Evolutionary conservation across 2,113 vertebrate genomes (phyloP).

Genomic region (Hemiprocne comata): DNA sequence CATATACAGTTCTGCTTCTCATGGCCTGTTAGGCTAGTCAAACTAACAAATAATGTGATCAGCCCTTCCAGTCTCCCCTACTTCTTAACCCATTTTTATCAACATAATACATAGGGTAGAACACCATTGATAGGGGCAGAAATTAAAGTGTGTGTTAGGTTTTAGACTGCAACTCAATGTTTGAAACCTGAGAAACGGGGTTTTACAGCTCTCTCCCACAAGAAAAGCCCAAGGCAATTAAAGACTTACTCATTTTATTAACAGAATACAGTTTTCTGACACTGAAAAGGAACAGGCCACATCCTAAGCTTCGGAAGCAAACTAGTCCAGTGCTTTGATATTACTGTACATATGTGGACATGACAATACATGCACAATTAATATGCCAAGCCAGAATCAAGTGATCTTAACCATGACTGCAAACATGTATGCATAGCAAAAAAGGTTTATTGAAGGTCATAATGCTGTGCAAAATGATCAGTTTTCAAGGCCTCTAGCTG

Average conservation of each 20-base stretch:
- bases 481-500: background rate
- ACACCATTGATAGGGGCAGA: background rate
- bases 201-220: background rate
- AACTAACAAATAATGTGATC: background rate
- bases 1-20: background rate
- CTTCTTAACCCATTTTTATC: background rate
- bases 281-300: background rate
- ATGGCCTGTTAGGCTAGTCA: background rate
- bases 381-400: background rate
- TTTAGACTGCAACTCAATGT: background rate
- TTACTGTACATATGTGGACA: background rate
- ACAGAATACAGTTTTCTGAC: background rate
- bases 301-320: background rate
- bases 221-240: background rate
- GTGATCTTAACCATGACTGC: background rate
- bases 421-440: background rate
- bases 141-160: fast-evolving
- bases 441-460: background rate
- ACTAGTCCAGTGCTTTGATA: background rate
- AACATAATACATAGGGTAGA: background rate
- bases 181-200: background rate
- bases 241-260: background rate
- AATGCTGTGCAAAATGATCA: background rate
- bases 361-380: background rate
- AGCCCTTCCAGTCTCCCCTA: background rate